Base-by-base conservation (phyloP, 2,113 vertebrate species). In the Hyaena hyaena region DNA sequence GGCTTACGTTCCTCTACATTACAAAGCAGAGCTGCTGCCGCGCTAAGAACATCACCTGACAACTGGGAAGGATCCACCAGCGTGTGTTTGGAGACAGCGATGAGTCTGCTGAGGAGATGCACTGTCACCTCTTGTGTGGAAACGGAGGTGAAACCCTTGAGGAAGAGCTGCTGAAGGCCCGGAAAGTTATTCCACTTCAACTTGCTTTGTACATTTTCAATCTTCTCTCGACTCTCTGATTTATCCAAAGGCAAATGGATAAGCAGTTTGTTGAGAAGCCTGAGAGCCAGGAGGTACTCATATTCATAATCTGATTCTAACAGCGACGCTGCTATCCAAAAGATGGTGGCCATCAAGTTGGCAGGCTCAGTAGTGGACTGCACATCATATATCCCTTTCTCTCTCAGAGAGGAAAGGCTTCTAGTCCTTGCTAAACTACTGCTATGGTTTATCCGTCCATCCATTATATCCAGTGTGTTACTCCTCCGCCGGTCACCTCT, bases 221-320 rank as follows among this genome's bases (percentile, higher is more conserved):
- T 99, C 97, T 99, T 99, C 91, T 99, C 99, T 65, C 99, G 98
- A 98, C 99, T 99, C 98, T 99, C 99, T 0, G 98, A 98, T 33
- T 99, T 99, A 96, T 99, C 99, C 99, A 99, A 98, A 90, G 99
- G 99, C 98, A 99, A 98, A 92, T 99, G 99, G 93, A 99, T 99
- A 81, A 99, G 99, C 97, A 99, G 99, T 98, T 99, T 99, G 98
- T 99, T 99, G 50, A 99, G 99, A 0, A 99, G 98, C 96, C 99
- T 99, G 97, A 99, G 99, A 10, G 99, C 99, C 98, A 99, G 98
- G 98, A 99, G 99, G 96, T 99, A 99, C 98, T 99, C 99, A 61
- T 99, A 99, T 95, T 99, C 99, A 2, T 99, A 99, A 98, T 99
- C 99, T 0, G 99, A 99, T 98, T 99, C 99, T 0, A 99, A 98